Evolutionary conservation across 2,113 vertebrate species (phyloP), one percentile per base, ranked within the genome.

Genomic region (Percopsis transmontana): DNA sequence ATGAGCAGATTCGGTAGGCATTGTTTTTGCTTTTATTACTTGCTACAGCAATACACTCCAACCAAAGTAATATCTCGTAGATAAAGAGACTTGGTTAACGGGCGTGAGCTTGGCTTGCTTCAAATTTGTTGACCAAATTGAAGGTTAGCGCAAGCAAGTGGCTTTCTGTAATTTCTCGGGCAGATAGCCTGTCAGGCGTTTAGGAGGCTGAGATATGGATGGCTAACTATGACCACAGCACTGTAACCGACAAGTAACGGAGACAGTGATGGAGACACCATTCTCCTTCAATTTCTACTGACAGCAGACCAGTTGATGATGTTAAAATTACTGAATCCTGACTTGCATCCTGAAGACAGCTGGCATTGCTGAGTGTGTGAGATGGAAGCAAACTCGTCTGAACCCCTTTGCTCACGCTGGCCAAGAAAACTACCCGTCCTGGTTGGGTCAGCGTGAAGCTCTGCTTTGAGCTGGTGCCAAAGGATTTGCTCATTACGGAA

Each of bases 1-100:
- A 63, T 59, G 70, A 68, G 81, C 81, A 76, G 83, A 65, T 72
- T 68, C 70, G 65, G 79, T 70, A 65, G 73, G 66, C 68, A 7
- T 33, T 5, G 8, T 33, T 33, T 33, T 33, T 73, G 75, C 69
- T 75, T 78, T 81, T 82, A 81, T 83, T 76, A 58, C 69, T 71
- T 39, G n/a, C n/a, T n/a, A 33, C 8, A 66, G 48, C 56, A 51
- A 68, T 72, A 77, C 27, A 38, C 73, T 66, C 67, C 64, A 60
- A 24, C 8, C n/a, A 64, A 39, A 53, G 2, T 21, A 45, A 54
- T 70, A 68, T 66, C 2, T 79, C 60, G 85, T 64, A 76, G 64
- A 77, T 82, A 77, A 57, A 78, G 51, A 77, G 56, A 79, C 16
- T 11, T 81, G 66, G 80, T 72, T 68, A 63, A 80, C 58, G 56